Evolutionary conservation across 2,113 vertebrate genomes (phyloP), one percentile per base, ranked within the genome.

Genomic region (Aythya baeri): DNA sequence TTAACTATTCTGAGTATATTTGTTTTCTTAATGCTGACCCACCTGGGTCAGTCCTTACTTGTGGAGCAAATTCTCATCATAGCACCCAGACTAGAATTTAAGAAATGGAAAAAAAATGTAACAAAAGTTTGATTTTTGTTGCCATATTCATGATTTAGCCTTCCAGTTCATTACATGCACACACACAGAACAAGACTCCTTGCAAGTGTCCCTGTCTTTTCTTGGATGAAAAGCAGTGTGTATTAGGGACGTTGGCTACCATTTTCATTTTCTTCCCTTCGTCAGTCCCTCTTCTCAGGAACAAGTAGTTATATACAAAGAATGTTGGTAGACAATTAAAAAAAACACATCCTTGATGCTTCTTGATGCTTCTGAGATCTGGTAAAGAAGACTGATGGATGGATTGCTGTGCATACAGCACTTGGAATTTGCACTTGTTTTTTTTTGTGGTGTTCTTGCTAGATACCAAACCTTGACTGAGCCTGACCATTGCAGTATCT

Each of bases 31-130:
- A 44, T 15, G 1, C 43, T 79, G 49, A 26, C 7, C 31, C 8
- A 36, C 10, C 4, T 0, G 0, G 12, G 36, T 36, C 1, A 73
- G 32, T 90, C 18, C 17, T 77, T 1, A 2, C 21, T 50, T 79
- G 34, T 62, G 14, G 25, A 77, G 13, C 17, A 71, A 87, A 29
- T 66, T 85, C 7, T 22, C 13, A 13, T 66, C n/a, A 6, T 15
- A 59, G 76, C 23, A 86, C 21, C 2, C 18, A 52, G 14, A 50
- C 50, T 86, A 41, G 17, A 70, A 70, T 13, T 38, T 62, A 27
- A 0, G 12, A 75, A 79, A 9, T 52, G 16, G 34, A 49, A 80
- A 76, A 21, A 67, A 89, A 87, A 78, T 54, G 1, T 58, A 91
- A 55, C n/a, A 34, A 52, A 77, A 80, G 6, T 11, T 14, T 58